Conservation (phyloP, 2,888 invertebrate species). For the Erebia aethiops region DNA sequence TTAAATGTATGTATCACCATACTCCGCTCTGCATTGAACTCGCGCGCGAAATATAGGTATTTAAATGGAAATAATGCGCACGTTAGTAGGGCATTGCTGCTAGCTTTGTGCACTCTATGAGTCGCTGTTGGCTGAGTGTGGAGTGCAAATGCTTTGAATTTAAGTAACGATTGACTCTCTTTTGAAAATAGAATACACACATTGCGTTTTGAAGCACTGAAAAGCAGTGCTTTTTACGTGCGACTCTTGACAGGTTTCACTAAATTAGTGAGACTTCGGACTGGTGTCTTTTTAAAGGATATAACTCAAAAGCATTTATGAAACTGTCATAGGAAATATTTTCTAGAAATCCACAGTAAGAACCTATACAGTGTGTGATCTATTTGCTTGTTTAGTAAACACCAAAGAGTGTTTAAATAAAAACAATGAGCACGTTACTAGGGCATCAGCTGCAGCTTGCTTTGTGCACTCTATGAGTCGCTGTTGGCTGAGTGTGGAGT, state of each 20-base stretch:
- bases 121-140: slow-evolving; percentile 41
- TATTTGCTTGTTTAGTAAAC: slow-evolving; percentile 9
- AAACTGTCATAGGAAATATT: background rate
- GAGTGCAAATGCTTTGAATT: slow-evolving; percentile 50
- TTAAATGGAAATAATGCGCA: slow-evolving; percentile 54
- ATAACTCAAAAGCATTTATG: too few relatives aligned
- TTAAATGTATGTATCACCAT: too few relatives aligned
- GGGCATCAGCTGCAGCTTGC: slow-evolving; percentile 57
- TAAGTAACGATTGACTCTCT: slow-evolving; percentile 33
- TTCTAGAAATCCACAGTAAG: background rate
- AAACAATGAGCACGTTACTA: slow-evolving; percentile 57
- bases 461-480: slow-evolving; percentile 47
- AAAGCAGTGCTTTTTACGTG: too few relatives aligned
- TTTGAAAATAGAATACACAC: slow-evolving; percentile 1
- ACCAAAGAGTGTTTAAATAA: slow-evolving; percentile 48
- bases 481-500: slow-evolving; percentile 43
- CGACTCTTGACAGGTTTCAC: too few relatives aligned
- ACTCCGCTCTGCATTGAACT: too few relatives aligned
- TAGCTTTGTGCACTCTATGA: slow-evolving; percentile 51
- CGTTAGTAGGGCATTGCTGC: slow-evolving; percentile 59
- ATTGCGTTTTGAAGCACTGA: background rate
- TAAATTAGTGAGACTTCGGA: too few relatives aligned
- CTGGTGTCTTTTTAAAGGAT: too few relatives aligned
- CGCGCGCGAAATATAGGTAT: too few relatives aligned
- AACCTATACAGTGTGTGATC: background rate